Evolutionary conservation across 2,113 vertebrate species (phyloP).

Genomic region (Centropristis striata): DNA sequence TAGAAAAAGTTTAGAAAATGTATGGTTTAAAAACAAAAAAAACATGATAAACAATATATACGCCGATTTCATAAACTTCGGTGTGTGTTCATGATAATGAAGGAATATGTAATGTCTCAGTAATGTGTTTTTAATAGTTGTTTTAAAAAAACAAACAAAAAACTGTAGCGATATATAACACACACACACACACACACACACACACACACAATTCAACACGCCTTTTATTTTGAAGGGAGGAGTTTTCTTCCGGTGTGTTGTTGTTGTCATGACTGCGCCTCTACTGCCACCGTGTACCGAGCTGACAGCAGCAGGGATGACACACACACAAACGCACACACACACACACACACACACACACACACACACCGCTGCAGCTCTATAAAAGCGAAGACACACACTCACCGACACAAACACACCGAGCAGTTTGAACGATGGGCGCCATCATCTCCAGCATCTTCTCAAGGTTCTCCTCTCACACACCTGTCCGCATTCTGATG

Average conservation of each 20-base stretch:
- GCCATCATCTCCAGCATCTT: conserved; percentile 61
- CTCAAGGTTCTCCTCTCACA: conserved; percentile 51
- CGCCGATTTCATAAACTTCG: too few species aligned
- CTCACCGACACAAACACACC: background rate
- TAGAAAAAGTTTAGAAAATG: too few species aligned
- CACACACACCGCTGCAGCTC: background rate
- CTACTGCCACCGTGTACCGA: conserved; percentile 44
- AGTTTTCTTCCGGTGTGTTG: background rate
- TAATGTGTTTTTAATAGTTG: too few species aligned
- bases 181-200: too few species aligned
- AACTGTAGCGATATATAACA: too few species aligned
- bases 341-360: conserved; percentile 40
- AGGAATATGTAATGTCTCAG: too few species aligned
- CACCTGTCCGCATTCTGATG: conserved; percentile 67
- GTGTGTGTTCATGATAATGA: too few species aligned
- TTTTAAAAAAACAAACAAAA: too few species aligned
- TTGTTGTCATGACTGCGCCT: background rate
- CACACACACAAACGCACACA: too few species aligned
- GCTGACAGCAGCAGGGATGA: conserved; percentile 30
- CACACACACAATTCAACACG: too few species aligned
- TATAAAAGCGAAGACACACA: conserved; percentile 29
- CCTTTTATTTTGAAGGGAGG: conserved; percentile 38
- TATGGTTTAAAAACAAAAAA: too few species aligned
- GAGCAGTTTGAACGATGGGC: conserved; percentile 54
- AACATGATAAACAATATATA: too few species aligned